These are phyloP conservation scores for Limenitis camilla DNA, from an alignment of 2,888 invertebrate genomes.

Conservation along the genomic window DNA sequence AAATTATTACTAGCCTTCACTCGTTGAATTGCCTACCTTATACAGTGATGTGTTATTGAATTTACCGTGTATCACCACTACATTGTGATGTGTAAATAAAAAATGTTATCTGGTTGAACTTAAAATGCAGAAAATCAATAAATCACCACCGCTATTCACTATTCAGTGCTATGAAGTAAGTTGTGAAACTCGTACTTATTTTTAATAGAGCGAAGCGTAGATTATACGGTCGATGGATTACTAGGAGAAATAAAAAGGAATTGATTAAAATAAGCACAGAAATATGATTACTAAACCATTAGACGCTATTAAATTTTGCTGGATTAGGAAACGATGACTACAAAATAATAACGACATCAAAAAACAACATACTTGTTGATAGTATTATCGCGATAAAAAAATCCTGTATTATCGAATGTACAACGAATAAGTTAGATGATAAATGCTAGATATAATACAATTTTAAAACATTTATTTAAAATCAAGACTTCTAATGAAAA, in stretches of 20 bases:
- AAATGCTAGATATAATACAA: too few species aligned
- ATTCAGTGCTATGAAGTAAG: conserved; percentile 78
- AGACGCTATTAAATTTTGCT: too few species aligned
- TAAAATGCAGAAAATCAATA: conserved; percentile 52
- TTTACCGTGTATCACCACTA: conserved; percentile 13
- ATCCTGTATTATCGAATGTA: too few species aligned
- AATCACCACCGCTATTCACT: conserved; percentile 70
- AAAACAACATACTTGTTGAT: too few species aligned
- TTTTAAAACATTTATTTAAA: too few species aligned
- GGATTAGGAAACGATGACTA: too few species aligned
- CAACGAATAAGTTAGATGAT: too few species aligned
- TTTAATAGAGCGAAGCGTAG: conserved; percentile 15
- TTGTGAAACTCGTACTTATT: conserved; percentile 25
- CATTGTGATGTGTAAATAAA: conserved; percentile 10
- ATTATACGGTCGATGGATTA: conserved; percentile 1
- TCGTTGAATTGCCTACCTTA: conserved; percentile 30
- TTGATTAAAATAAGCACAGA: too few species aligned
- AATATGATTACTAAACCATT: too few species aligned
- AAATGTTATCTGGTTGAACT: conserved; percentile 14
- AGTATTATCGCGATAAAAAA: too few species aligned
- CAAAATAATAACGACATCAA: too few species aligned
- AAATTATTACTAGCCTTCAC: conserved; percentile 58
- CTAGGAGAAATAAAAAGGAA: neutral
- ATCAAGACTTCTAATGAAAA: neutral
- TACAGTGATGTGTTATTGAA: too few species aligned